phyloP scores from a whole-genome alignment of 1,140 invertebrate genomes.

The Psix sp. region DNA sequence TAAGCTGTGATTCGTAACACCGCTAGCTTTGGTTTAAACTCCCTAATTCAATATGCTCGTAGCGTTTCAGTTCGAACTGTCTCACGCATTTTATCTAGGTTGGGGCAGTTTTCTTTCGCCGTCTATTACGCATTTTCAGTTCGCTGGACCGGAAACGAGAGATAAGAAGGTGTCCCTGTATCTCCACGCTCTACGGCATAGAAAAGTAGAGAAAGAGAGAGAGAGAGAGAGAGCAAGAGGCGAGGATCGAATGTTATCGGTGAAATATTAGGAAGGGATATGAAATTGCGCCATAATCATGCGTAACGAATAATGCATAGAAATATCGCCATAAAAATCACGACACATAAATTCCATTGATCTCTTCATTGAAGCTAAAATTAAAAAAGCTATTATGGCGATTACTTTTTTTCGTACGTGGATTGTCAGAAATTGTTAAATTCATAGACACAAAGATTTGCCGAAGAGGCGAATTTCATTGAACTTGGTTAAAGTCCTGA shows the following conservation, averaged over 20 bases:
- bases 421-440: too few relatives aligned
- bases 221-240: conserved; percentile 56
- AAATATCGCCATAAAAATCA: conserved; percentile 42
- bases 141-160: conserved; percentile 76
- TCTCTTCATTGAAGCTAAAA: too few relatives aligned
- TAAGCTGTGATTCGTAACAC: not conserved
- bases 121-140: conserved; percentile 77
- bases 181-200: conserved; percentile 54
- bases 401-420: too few relatives aligned
- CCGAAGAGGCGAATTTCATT: conserved; percentile 56
- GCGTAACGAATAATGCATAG: conserved; percentile 66
- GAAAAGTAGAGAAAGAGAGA: conserved; percentile 50
- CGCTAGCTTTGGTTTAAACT: conserved; percentile 10
- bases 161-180: too few relatives aligned
- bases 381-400: too few relatives aligned
- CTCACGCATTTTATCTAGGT: conserved; percentile 59
- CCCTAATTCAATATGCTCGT: conserved; percentile 45
- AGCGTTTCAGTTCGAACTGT: conserved; percentile 33
- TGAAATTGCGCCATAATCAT: conserved; percentile 63
- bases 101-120: conserved; percentile 62
- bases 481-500: conserved; percentile 62
- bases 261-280: conserved; percentile 67
- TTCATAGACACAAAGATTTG: conserved; percentile 49
- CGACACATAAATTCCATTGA: too few relatives aligned
- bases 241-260: conserved; percentile 66